Evolutionary conservation across 2,797 vertebrate species (phyloP).

Genomic region (Sebastes ruberrimus): DNA sequence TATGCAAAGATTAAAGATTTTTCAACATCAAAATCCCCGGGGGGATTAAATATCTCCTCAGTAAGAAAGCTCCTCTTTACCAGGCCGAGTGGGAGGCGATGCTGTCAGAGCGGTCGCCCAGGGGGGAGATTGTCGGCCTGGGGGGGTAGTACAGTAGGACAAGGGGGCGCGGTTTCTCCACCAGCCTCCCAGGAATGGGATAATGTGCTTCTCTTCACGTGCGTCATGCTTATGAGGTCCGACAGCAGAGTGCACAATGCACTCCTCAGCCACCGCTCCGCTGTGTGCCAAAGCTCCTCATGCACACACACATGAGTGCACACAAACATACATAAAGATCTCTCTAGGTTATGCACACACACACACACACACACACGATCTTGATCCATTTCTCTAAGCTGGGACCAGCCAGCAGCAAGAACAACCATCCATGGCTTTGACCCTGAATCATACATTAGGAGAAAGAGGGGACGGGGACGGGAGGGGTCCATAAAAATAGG

Average conservation of each 20-base stretch:
- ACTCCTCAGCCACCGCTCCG: conserved; percentile 38
- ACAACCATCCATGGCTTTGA: conserved; percentile 59
- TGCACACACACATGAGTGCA: conserved; percentile 20
- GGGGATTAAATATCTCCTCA: conserved; percentile 37
- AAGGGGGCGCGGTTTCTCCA: conserved; percentile 9
- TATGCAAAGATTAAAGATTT: conserved; percentile 55
- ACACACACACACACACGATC: not conserved
- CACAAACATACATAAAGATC: conserved; percentile 42
- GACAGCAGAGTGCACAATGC: conserved; percentile 65
- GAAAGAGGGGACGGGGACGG: not conserved
- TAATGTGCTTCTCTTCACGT: conserved; percentile 70
- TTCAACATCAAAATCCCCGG: conserved; percentile 43
- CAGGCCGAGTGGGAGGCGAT: conserved; percentile 12
- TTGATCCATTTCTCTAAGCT: conserved; percentile 40
- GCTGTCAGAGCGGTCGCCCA: conserved; percentile 3
- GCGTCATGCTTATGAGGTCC: conserved; percentile 62
- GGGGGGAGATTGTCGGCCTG: not conserved
- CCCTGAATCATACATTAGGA: conserved; percentile 65
- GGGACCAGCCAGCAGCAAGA: conserved; percentile 69
- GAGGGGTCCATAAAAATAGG: conserved; percentile 57
- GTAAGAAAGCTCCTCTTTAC: conserved; percentile 40
- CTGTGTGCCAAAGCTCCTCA: conserved; percentile 33
- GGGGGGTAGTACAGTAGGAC: conserved; percentile 14
- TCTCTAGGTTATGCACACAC: not conserved
- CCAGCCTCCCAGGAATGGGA: conserved; percentile 36